Conservation (phyloP, 2,888 invertebrate genomes). For the Oscheius sp. region DNA sequence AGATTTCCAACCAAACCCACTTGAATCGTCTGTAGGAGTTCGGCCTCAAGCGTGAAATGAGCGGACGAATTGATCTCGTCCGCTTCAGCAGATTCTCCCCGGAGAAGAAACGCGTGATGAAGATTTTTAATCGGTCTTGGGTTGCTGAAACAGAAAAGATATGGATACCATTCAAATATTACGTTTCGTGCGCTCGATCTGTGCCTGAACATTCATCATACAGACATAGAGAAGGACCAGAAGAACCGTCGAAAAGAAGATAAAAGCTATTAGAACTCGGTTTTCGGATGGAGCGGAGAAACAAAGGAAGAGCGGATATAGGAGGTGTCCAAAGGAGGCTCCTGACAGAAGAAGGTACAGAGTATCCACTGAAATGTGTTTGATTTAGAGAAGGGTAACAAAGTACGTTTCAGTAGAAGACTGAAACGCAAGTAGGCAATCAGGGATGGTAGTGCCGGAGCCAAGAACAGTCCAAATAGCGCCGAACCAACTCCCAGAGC, state of each 20-base stretch:
- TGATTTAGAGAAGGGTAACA: not conserved
- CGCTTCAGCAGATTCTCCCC: slow-evolving; percentile 53
- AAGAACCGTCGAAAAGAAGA: slow-evolving; percentile 59
- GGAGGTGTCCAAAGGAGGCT: slow-evolving; percentile 53
- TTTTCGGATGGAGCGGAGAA: slow-evolving; percentile 45
- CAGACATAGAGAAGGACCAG: slow-evolving; percentile 61
- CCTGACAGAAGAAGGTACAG: slow-evolving; percentile 50
- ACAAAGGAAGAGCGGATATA: slow-evolving; percentile 59
- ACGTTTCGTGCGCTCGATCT: slow-evolving; percentile 59
- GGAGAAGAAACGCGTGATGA: slow-evolving; percentile 54
- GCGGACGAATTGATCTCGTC: slow-evolving; percentile 55
- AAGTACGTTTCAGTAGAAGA: slow-evolving; percentile 45
- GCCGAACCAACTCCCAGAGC: slow-evolving; percentile 45
- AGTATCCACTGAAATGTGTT: slow-evolving; percentile 41
- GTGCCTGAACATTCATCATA: slow-evolving; percentile 63
- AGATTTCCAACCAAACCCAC: slow-evolving; percentile 27
- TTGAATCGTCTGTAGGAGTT: slow-evolving; percentile 55
- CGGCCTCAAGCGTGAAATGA: slow-evolving; percentile 56
- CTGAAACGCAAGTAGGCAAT: slow-evolving; percentile 47
- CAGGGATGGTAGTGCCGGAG: slow-evolving; percentile 46
- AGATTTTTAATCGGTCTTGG: slow-evolving; percentile 51
- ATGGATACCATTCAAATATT: not conserved
- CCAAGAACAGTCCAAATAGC: slow-evolving; percentile 49
- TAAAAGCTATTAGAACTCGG: slow-evolving; percentile 60
- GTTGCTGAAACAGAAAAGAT: slow-evolving; percentile 43